phyloP scores from a whole-genome alignment of 1,140 invertebrate genomes.

The Listronotus bonariensis region DNA sequence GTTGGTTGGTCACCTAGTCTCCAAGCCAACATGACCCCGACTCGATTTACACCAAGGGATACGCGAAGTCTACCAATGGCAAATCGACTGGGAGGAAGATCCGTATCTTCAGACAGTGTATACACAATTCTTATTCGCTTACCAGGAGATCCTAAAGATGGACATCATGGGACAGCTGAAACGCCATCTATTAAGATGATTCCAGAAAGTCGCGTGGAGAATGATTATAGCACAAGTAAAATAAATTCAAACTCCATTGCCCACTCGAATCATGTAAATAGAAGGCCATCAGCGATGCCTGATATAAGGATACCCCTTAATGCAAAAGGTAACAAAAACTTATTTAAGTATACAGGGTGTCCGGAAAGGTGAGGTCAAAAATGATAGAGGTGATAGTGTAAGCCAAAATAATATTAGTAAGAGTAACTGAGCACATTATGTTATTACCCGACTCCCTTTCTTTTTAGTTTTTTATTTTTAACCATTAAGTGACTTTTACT shows the following conservation, averaged over 20 bases:
- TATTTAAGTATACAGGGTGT: no score
- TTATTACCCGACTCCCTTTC: no score
- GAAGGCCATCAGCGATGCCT: conserved; percentile 74
- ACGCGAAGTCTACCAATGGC: conserved; percentile 54
- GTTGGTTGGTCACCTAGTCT: conserved; percentile 33
- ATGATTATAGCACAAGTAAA: conserved; percentile 14
- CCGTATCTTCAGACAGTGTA: conserved; percentile 74
- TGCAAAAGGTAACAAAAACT: conserved; percentile 74
- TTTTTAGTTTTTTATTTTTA: no score
- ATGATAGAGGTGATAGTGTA: no score
- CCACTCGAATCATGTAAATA: conserved; percentile 59
- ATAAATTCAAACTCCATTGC: conserved; percentile 37
- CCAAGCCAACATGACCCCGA: conserved; percentile 52
- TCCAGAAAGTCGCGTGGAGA: conserved; percentile 61
- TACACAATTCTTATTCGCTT: conserved; percentile 92
- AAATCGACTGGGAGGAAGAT: conserved; percentile 61
- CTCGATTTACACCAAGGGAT: conserved; percentile 51
- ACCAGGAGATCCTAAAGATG: conserved; percentile 65
- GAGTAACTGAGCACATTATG: no score
- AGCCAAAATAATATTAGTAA: no score
- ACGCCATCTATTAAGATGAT: conserved; percentile 86
- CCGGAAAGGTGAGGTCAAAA: no score
- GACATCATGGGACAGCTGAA: conserved; percentile 55
- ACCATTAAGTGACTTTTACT: no score
- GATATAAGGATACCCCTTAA: conserved; percentile 82